phyloP scores from a whole-genome alignment of 2,888 invertebrate species.

The Rutpela maculata region DNA sequence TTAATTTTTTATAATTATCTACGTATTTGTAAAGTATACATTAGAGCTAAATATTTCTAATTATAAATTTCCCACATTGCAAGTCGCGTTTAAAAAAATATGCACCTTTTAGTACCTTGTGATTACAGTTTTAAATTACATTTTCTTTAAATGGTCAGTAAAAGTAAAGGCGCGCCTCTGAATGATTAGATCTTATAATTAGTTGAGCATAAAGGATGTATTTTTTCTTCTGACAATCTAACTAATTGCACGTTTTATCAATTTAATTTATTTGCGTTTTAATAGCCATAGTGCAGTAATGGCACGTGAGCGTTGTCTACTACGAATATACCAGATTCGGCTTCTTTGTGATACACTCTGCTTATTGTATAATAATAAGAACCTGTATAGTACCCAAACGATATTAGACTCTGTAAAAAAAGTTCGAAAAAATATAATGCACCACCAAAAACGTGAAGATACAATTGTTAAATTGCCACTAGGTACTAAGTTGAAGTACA shows the following conservation, averaged over 20 bases:
- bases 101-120: background rate
- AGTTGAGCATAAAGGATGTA: background rate
- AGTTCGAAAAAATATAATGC: too few relatives aligned
- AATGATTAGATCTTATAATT: background rate
- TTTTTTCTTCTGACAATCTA: background rate
- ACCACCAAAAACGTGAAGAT: too few relatives aligned
- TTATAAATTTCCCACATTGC: background rate
- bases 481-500: too few relatives aligned
- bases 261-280: background rate
- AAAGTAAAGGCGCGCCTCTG: constrained; percentile 17
- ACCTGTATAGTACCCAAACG: too few relatives aligned
- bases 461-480: too few relatives aligned
- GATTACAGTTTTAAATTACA: constrained; percentile 11
- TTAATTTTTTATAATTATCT: background rate
- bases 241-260: background rate
- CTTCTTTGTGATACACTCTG: too few relatives aligned
- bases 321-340: too few relatives aligned
- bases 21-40: background rate
- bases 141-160: constrained; percentile 18
- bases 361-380: too few relatives aligned
- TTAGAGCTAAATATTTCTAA: background rate
- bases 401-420: too few relatives aligned
- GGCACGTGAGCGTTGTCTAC: too few relatives aligned
- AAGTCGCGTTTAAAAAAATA: background rate
- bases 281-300: too few relatives aligned